phyloP scores from a whole-genome alignment of 2,113 vertebrate genomes.

The Tupaia tana region DNA sequence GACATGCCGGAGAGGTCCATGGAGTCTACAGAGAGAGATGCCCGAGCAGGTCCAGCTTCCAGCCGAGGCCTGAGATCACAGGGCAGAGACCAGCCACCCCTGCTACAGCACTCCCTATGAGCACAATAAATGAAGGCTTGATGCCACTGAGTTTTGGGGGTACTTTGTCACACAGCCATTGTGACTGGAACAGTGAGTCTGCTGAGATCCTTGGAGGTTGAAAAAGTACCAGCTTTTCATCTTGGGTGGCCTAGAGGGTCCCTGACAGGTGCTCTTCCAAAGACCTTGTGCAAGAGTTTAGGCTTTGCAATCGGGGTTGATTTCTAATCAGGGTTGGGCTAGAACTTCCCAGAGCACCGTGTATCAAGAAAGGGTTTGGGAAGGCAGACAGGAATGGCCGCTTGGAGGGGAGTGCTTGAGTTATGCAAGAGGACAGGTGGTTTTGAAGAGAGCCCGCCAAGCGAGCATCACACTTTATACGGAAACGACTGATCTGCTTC shows the following conservation, averaged over 20 bases:
- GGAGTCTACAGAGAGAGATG: not conserved
- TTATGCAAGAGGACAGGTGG: constrained; percentile 31
- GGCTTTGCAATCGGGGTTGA: constrained; percentile 51
- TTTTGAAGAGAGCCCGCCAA: constrained; percentile 38
- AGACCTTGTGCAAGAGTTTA: constrained; percentile 31
- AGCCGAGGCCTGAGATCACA: not conserved
- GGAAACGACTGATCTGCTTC: not conserved
- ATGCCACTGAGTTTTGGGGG: not conserved
- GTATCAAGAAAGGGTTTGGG: constrained; percentile 12
- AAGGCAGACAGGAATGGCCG: constrained; percentile 40
- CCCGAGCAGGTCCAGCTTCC: not conserved
- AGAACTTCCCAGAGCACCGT: constrained; percentile 47
- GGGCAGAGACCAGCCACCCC: not conserved
- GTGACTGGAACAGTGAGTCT: not conserved
- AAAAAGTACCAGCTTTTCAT: constrained; percentile 13
- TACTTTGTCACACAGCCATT: not conserved
- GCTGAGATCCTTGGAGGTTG: not conserved
- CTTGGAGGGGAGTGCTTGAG: not conserved
- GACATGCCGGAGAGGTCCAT: not conserved
- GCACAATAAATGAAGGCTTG: not conserved
- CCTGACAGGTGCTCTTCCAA: not conserved
- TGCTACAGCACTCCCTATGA: not conserved
- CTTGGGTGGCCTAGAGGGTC: not conserved
- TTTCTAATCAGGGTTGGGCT: constrained; percentile 39
- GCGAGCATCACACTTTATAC: constrained; percentile 10